Evolutionary conservation across 2,113 vertebrate species (phyloP), one percentile per base, ranked within the genome.

Genomic region (Numenius arquata): DNA sequence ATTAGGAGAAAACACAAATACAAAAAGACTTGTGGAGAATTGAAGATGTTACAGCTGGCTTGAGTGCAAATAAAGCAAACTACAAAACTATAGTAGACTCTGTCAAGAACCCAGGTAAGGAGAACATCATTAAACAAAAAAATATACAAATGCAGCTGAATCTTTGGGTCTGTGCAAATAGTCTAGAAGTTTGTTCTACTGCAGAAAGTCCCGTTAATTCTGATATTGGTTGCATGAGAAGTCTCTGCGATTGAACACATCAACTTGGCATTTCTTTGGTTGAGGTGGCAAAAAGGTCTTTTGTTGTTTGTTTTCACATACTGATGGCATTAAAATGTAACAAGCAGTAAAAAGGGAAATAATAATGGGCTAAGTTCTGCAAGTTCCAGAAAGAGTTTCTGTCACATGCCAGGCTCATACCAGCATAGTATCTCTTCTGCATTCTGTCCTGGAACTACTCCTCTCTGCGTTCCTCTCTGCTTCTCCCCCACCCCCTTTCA

Each of bases 21-120:
- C 99, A 99, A 79, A 99, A 99, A 93, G 99, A 99, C 95, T 98
- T 99, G 85, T 99, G 99, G 99, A 98, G 99, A 95, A 99, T 99
- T 61, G 99, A 99, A 97, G 99, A 99, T 76, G 99, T 99, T 61
- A 99, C 98, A 53, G 99, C 99, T 93, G 99, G 99, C 87, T 98
- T 99, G 97, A 99, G 99, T 97, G 97, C 98, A 93, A 99, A 98
- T 97, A 99, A 99, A 98, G 97, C 98, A 93, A 99, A 99, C 97
- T 99, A 99, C 96, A 99, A 98, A 98, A 98, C 99, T 96, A 99
- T 99, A 66, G 98, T 99, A 88, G 99, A 99, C 70, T 99, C 99
- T 10, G 98, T 99, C 94, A 99, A 99, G 95, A 99, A 99, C 97
- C 99, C 99, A 95, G 99, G 99, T 99, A 97, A 97, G 77, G 55